Evolutionary conservation across 2,888 invertebrate genomes (phyloP).

Genomic region (Platycnemis pennipes): DNA sequence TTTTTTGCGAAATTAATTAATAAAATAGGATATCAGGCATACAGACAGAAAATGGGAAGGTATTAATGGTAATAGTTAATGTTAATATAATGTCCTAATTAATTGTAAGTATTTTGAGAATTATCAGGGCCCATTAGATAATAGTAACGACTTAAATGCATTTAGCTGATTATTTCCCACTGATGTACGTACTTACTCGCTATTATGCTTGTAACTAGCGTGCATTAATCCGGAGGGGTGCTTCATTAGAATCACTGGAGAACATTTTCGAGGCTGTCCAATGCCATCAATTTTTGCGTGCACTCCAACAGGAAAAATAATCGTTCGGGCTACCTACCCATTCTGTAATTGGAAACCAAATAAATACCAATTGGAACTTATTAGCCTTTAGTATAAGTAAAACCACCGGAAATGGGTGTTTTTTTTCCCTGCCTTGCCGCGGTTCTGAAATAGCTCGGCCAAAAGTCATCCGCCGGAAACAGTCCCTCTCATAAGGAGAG

Average conservation of each 20-base stretch:
- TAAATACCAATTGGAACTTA: neutral
- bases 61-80: too few relatives aligned
- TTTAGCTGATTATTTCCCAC: too few relatives aligned
- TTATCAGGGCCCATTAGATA: too few relatives aligned
- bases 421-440: neutral
- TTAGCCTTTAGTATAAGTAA: neutral
- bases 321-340: neutral
- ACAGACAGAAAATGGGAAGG: too few relatives aligned
- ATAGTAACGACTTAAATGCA: too few relatives aligned
- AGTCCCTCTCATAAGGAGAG: neutral
- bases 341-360: neutral
- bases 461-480: slow-evolving; percentile 10
- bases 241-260: neutral
- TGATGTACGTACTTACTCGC: too few relatives aligned
- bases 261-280: neutral
- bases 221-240: too few relatives aligned
- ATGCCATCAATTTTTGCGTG: neutral
- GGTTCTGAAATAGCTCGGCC: neutral
- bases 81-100: too few relatives aligned
- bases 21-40: too few relatives aligned
- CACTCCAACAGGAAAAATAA: neutral
- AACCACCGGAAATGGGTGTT: neutral
- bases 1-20: too few relatives aligned
- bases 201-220: too few relatives aligned
- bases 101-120: too few relatives aligned